Evolutionary conservation across 2,888 invertebrate species (phyloP).

Genomic region (Xanthorhoe spadicearia): DNA sequence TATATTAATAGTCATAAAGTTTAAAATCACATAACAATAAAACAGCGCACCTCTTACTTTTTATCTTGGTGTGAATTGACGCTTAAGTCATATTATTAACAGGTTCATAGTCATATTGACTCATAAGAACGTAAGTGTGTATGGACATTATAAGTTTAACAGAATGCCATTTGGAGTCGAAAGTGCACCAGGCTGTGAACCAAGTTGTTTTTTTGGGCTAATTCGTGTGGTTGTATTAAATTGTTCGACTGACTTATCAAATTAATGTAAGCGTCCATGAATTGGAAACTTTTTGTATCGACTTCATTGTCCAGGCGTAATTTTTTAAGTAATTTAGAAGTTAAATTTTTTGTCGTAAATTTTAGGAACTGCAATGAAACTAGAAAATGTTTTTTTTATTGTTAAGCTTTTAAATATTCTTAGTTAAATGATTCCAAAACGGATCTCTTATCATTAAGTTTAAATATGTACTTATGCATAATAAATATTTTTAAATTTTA

Average conservation of each 20-base stretch:
- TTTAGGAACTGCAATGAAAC: conserved; percentile 29
- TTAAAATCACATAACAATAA: too few relatives aligned
- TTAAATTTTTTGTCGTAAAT: conserved; percentile 31
- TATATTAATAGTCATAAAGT: too few relatives aligned
- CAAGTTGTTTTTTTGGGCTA: conserved; percentile 33
- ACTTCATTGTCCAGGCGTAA: conserved; percentile 58
- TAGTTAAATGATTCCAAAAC: conserved; percentile 58
- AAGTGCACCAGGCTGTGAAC: conserved; percentile 15
- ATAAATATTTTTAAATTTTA: conserved; percentile 52
- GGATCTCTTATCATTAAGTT: conserved; percentile 70
- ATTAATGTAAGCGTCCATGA: conserved; percentile 66
- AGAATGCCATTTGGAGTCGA: conserved; percentile 3
- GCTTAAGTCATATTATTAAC: conserved; percentile 45
- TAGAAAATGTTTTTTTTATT: conserved; percentile 28
- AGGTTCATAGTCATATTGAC: conserved; percentile 17
- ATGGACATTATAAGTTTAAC: neutral
- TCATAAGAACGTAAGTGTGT: neutral
- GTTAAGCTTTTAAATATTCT: conserved; percentile 47
- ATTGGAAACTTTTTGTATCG: conserved; percentile 50
- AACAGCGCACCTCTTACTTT: too few relatives aligned
- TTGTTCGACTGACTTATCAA: conserved; percentile 75
- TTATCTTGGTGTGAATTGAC: too few relatives aligned
- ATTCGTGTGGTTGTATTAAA: conserved; percentile 61
- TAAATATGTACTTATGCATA: conserved; percentile 57
- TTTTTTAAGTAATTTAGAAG: conserved; percentile 48